These are phyloP conservation scores for Tylochromis polylepis DNA, from an alignment of 2,113 vertebrate species.

Conservation along the genomic window DNA sequence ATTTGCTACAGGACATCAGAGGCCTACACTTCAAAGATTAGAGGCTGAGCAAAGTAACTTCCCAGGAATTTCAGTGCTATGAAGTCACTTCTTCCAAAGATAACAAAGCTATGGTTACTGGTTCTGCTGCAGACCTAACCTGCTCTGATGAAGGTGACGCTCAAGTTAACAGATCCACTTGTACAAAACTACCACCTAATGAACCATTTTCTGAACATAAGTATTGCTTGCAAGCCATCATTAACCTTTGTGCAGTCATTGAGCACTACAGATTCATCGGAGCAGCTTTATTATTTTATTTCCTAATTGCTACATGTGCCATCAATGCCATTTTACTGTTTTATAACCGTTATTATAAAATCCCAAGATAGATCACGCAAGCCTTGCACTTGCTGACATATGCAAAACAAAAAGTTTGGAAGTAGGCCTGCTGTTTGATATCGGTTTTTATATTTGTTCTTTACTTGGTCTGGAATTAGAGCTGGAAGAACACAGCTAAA, in stretches of 20 bases:
- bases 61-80: too few relatives aligned
- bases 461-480: not conserved
- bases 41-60: too few relatives aligned
- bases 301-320: not conserved
- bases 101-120: not conserved
- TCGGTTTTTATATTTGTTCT: not conserved
- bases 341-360: not conserved
- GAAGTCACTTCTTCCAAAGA: too few relatives aligned
- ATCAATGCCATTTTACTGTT: not conserved
- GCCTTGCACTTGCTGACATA: not conserved
- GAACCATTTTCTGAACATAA: not conserved
- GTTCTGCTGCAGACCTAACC: not conserved
- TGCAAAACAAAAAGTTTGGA: not conserved
- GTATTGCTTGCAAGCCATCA: not conserved
- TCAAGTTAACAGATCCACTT: not conserved
- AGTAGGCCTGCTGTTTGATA: not conserved
- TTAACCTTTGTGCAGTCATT: not conserved
- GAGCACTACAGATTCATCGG: not conserved
- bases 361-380: not conserved
- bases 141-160: not conserved
- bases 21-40: too few relatives aligned
- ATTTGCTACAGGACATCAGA: too few relatives aligned
- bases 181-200: not conserved
- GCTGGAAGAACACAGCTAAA: not conserved
- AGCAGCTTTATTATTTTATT: not conserved